Base-by-base conservation (phyloP, 2,888 invertebrate species). In the Caenorhabditis macrosperma region DNA sequence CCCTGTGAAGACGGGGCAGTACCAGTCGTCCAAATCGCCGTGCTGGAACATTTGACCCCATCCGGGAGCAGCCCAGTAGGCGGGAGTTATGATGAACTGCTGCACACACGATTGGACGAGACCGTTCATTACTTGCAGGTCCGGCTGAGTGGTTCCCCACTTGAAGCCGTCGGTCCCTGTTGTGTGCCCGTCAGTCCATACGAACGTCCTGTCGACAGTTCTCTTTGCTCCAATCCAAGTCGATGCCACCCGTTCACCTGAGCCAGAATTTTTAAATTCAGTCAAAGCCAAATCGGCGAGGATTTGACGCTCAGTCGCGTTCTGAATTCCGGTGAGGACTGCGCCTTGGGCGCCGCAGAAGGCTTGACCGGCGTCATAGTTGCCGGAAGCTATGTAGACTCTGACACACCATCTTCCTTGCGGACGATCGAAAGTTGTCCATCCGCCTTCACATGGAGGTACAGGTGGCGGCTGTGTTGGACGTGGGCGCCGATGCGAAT, bases 101-200 rank as follows among this genome's bases (percentile, higher is more conserved):
- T 55, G 54, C 4, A 66, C 28, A 28, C 66, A 66, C n/a, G 46
- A 52, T 17, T 64, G 64, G 41, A 52, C n/a, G n/a, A n/a, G n/a
- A n/a, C n/a, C n/a, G n/a, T 50, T 7, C 61, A 30, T 26, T 6
- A 60, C 17, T 12, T 57, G 22, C 7, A 57, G 5, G 38, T 72
- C 63, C 30, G 71, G 71, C 10, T 72, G 71, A 1, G 28, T 26
- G 10, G 54, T 26, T 24, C 46, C 46, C 20, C 33, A 63, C 9
- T 46, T 26, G 46, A 71, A 59, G 15, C 55, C 63, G 7, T 30
- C 61, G 20, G 55, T 48, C 22, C 71, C 71, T 5, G 24, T 55
- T 17, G 71, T 72, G 28, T 20, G 10, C n/a, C 63, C 61, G 41
- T 72, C 71, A 15, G 50, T 72, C 71, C 71, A 72, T 4, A 28